Evolutionary conservation across 2,797 vertebrate genomes (phyloP).

Genomic region (Lepus oiostolus): DNA sequence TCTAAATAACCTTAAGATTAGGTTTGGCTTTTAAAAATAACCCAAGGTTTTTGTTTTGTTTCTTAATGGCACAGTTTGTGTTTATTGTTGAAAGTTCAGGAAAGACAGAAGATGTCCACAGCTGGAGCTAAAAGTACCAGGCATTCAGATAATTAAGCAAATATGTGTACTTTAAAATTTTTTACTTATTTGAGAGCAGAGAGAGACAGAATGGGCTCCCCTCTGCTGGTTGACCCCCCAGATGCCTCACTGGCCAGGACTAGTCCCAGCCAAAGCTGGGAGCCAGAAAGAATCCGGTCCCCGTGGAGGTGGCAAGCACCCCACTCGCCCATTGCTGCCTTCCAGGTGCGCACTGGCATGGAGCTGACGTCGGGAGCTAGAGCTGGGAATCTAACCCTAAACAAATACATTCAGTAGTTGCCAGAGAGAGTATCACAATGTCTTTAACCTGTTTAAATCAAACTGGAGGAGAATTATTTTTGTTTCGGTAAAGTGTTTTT

Average conservation of each 20-base stretch:
- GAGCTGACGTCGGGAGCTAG: too few species aligned
- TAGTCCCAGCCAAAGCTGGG: too few species aligned
- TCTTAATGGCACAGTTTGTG: constrained; percentile 2
- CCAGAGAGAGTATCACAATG: background rate
- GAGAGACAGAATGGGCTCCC: too few species aligned
- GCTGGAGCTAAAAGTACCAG: background rate
- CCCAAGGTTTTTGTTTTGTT: background rate
- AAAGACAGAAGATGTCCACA: background rate
- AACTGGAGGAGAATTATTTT: background rate
- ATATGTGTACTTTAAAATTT: background rate
- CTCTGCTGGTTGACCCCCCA: too few species aligned
- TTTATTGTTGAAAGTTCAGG: background rate
- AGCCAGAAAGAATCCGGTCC: too few species aligned
- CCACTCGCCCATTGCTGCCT: too few species aligned
- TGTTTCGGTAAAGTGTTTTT: background rate
- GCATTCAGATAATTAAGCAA: background rate
- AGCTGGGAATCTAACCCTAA: too few species aligned
- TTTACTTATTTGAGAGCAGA: too few species aligned
- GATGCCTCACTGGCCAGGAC: too few species aligned
- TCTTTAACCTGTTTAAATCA: background rate
- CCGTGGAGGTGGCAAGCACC: too few species aligned
- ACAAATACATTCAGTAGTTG: background rate
- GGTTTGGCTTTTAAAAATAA: background rate
- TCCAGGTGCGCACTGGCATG: too few species aligned
- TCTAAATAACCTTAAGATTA: background rate